phyloP scores from a whole-genome alignment of 2,113 vertebrate species.

The Alethe diademata region DNA sequence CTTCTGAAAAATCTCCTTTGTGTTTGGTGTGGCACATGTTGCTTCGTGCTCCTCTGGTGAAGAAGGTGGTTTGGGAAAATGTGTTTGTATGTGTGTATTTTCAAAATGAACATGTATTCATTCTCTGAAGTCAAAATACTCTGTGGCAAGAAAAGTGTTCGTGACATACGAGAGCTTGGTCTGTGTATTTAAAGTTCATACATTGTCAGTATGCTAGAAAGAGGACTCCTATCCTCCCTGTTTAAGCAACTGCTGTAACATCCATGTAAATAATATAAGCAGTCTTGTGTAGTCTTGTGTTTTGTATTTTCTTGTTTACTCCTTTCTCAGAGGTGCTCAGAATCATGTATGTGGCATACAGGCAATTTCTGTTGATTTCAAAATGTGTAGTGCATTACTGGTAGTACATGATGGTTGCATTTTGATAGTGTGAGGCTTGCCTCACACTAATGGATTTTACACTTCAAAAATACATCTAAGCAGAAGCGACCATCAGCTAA shows the following conservation, averaged over 20 bases:
- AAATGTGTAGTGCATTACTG: background rate
- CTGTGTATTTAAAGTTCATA: background rate
- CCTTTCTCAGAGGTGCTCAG: background rate
- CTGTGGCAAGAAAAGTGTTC: background rate
- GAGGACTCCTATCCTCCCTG: background rate
- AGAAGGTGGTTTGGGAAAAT: background rate
- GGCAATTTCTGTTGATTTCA: background rate
- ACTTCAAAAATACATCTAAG: background rate
- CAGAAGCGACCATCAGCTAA: background rate
- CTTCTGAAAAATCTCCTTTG: background rate
- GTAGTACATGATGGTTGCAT: background rate
- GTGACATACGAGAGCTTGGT: rapidly evolving
- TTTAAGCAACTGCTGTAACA: background rate
- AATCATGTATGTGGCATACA: background rate
- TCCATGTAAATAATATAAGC: background rate
- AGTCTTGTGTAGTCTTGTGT: background rate
- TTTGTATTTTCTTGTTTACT: background rate
- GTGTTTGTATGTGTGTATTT: background rate
- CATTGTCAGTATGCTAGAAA: background rate
- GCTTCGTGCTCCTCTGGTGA: background rate
- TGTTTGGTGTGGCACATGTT: background rate
- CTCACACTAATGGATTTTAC: background rate
- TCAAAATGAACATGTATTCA: background rate
- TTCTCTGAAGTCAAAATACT: background rate
- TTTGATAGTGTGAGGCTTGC: background rate